Conservation (phyloP, 2,797 vertebrate genomes). For the Bradypodion ventrale region DNA sequence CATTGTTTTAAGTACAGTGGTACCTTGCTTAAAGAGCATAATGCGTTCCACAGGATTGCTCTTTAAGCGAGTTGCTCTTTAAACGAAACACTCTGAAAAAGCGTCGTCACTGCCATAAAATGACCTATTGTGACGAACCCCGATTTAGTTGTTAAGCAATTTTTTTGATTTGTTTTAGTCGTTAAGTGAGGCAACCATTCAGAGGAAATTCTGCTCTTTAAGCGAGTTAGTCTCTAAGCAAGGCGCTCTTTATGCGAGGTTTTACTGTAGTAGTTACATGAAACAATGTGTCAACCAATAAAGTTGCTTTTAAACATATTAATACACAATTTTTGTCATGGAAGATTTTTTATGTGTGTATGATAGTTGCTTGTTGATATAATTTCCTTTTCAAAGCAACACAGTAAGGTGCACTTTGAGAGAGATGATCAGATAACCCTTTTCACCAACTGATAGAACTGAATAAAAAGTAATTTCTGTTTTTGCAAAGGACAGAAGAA, state of each 20-base stretch:
- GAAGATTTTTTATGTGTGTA: background rate
- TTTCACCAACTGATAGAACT: background rate
- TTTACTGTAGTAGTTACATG: background rate
- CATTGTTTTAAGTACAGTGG: background rate
- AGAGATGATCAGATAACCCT: background rate
- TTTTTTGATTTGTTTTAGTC: too few species aligned
- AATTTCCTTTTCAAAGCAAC: background rate
- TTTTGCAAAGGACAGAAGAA: conserved; percentile 89
- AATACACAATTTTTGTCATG: background rate
- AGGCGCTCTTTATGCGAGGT: too few species aligned
- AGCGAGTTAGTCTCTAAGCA: too few species aligned
- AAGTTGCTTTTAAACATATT: background rate
- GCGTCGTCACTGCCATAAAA: too few species aligned
- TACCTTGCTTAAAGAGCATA: too few species aligned
- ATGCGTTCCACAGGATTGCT: too few species aligned
- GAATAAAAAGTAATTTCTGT: conserved; percentile 19
- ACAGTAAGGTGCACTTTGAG: background rate
- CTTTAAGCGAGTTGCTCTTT: too few species aligned
- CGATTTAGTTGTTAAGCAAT: too few species aligned
- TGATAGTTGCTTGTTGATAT: background rate
- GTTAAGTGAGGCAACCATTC: too few species aligned
- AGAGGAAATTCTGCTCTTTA: too few species aligned
- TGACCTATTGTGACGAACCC: too few species aligned
- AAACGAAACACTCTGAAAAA: too few species aligned
- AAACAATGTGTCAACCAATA: background rate